A percentile compares a stretch with the other conserved stretches of the same genome.
Conservation (phyloP, 2,888 invertebrate species). For the Ctenicera cuprea region DNA sequence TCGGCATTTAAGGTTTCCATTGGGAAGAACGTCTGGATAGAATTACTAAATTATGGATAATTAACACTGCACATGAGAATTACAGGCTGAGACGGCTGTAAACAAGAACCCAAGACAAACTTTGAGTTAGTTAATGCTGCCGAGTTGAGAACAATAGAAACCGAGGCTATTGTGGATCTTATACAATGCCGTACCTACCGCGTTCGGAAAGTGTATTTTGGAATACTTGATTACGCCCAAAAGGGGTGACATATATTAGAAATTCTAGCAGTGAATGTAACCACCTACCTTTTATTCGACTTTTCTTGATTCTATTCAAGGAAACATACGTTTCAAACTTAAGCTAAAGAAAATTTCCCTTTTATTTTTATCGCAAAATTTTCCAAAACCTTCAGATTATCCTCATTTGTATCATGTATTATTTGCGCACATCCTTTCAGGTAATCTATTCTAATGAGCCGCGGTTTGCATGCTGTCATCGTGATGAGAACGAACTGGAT, state of each 20-base stretch:
- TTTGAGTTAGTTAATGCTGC: slow-evolving; percentile 64
- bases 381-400: too few relatives aligned
- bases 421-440: not conserved
- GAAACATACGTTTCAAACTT: not conserved
- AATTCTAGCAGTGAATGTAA: slow-evolving; percentile 10
- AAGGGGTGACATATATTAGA: slow-evolving; percentile 45
- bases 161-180: slow-evolving; percentile 52
- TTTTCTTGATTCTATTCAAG: not conserved
- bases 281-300: not conserved
- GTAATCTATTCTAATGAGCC: slow-evolving; percentile 24
- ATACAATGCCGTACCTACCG: slow-evolving; percentile 47
- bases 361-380: too few relatives aligned
- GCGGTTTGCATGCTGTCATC: not conserved
- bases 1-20: slow-evolving; percentile 46
- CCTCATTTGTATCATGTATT: too few relatives aligned
- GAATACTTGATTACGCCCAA: slow-evolving; percentile 51
- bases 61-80: slow-evolving; percentile 66
- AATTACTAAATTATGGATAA: slow-evolving; percentile 64
- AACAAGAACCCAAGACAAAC: slow-evolving; percentile 66
- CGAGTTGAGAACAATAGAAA: slow-evolving; percentile 53
- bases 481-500: slow-evolving; percentile 17
- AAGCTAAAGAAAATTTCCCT: not conserved
- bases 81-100: slow-evolving; percentile 63
- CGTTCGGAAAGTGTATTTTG: slow-evolving; percentile 51
- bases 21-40: slow-evolving; percentile 51